A percentile compares a stretch with the other conserved stretches of the same genome.
Conservation (phyloP, 2,797 vertebrate genomes). For the Gobio occitaniae region DNA sequence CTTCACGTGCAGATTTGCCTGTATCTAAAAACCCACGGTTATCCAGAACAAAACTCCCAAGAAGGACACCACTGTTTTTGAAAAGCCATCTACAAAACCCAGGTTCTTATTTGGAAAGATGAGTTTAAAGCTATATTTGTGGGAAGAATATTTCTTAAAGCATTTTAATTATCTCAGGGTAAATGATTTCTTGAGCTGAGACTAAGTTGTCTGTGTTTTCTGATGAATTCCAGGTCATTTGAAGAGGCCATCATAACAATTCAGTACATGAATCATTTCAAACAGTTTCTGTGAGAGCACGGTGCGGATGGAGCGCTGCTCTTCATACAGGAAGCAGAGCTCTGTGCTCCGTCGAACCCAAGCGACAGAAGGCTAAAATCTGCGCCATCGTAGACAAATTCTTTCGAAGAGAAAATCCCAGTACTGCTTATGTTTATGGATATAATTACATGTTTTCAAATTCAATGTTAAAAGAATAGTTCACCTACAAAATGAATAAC, state of each 20-base stretch:
- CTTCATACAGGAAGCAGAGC: conserved; percentile 33
- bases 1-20: neutral
- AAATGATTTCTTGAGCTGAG: neutral
- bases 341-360: neutral
- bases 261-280: neutral
- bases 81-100: conserved; percentile 25
- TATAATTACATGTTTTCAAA: neutral
- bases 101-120: conserved; percentile 6
- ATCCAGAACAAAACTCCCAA: neutral
- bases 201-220: neutral
- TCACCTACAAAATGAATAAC: neutral
- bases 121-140: neutral
- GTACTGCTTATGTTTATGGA: conserved; percentile 32
- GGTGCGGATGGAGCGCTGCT: conserved; percentile 2
- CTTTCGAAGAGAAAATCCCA: conserved; percentile 9
- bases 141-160: neutral
- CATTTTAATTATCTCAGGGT: neutral
- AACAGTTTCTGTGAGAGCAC: neutral
- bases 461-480: neutral
- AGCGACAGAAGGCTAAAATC: conserved; percentile 31
- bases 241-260: neutral
- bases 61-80: neutral
- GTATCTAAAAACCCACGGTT: neutral
- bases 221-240: conserved; percentile 22
- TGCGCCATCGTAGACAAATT: conserved; percentile 29